Evolutionary conservation across 2,888 invertebrate species (phyloP), one percentile per base, ranked within the genome.

Genomic region (Ormia ochracea): DNA sequence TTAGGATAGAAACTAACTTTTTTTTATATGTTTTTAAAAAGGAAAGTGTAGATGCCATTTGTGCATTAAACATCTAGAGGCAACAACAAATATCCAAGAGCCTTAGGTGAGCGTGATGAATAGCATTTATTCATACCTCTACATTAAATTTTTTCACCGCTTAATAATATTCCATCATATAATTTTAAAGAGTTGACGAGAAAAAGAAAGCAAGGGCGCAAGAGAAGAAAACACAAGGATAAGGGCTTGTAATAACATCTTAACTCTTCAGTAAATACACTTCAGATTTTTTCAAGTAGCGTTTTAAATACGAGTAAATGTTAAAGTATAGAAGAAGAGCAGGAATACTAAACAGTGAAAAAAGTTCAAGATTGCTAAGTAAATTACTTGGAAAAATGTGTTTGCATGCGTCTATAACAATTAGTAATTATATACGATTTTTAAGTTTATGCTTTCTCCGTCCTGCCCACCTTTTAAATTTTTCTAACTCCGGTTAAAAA

Each of bases 251-350:
- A 63, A 38, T 59, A 66, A 65, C 65, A 58, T 58, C 65, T 77
- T 70, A 76, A 70, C 69, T 69, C 63, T 69, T 48, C 48, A 76
- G 69, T 76, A 76, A 76, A 76, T 63, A 70, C 63, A 63, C 56
- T 70, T 50, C 58, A 66, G 77, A 54, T 36, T 36, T 69, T 23
- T 70, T 28, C 41, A 52, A 70, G 59, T 61, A 31, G 38, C 50
- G 59, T 50, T 31, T 61, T 38, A 58, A 26, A 38, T 28, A n/a
- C n/a, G n/a, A n/a, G n/a, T n/a, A 31, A 59, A 70, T 28, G 41
- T 31, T 61, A 61, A 70, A 70, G 59, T 59, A 59, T 23, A 69
- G 4, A 33, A 45, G 19, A 12, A 65, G 26, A 50, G 36, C 6
- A 56, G 26, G 33, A 41, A 36, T 21, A n/a, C 10, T 19, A 36